Evolutionary conservation across 2,888 invertebrate species (phyloP).

Genomic region (Cephus sareptanus): DNA sequence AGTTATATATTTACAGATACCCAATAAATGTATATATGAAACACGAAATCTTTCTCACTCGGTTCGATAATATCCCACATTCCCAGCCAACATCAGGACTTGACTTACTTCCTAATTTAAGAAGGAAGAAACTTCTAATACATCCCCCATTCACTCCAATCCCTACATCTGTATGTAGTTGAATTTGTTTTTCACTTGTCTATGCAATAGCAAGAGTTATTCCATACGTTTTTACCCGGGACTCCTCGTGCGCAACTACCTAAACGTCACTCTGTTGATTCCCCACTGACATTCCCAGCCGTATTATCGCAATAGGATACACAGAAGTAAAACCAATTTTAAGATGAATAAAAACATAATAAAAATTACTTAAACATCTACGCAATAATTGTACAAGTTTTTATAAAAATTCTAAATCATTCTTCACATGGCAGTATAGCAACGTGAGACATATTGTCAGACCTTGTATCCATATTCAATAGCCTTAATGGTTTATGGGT

Average conservation of each 20-base stretch:
- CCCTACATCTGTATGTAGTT: background rate
- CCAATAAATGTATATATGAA: background rate
- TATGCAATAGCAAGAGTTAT: too few species aligned
- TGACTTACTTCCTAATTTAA: background rate
- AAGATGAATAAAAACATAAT: too few species aligned
- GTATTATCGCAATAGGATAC: background rate
- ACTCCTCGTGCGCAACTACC: background rate
- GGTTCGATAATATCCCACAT: background rate
- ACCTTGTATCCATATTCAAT: conserved; percentile 44
- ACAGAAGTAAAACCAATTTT: too few species aligned
- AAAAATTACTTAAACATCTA: too few species aligned
- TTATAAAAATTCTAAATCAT: background rate
- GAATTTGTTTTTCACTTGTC: background rate
- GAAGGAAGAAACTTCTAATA: background rate
- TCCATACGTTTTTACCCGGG: too few species aligned
- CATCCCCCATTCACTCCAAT: background rate
- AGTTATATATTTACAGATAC: background rate
- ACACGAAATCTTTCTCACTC: background rate
- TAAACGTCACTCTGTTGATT: background rate
- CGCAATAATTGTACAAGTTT: too few species aligned
- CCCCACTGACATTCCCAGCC: too few species aligned
- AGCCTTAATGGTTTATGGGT: conserved; percentile 43
- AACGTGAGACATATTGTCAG: background rate
- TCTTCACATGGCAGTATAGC: background rate
- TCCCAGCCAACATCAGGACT: background rate